Percentiles rank a stretch among this genome's conserved stretches.
These are phyloP conservation scores for Ptychodera flava DNA, from an alignment of 35 echinoderm and acorn worm genomes.

Conservation along the genomic window DNA sequence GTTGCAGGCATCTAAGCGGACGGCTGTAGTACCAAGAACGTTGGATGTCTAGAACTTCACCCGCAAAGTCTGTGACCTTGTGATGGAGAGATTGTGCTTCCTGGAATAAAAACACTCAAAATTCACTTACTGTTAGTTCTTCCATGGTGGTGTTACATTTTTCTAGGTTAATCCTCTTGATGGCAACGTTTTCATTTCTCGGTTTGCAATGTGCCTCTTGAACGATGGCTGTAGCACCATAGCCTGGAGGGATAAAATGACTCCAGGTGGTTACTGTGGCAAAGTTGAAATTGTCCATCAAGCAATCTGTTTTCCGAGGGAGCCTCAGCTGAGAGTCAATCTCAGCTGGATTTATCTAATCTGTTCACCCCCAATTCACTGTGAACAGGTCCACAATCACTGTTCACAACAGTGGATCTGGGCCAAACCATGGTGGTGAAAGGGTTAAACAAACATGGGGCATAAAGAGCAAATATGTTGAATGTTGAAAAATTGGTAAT, in stretches of 20 bases:
- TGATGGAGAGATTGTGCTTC: too few relatives aligned
- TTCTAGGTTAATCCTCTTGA: constrained; percentile 95
- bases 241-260: constrained; percentile 36
- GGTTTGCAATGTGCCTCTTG: constrained; percentile 72
- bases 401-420: too few relatives aligned
- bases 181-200: constrained; percentile 75
- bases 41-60: too few relatives aligned
- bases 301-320: neutral
- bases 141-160: constrained; percentile 91
- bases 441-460: too few relatives aligned
- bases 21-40: too few relatives aligned
- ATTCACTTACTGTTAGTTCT: constrained; percentile 78
- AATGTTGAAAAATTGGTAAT: neutral
- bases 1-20: too few relatives aligned
- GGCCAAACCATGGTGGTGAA: too few relatives aligned
- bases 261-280: neutral
- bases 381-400: too few relatives aligned
- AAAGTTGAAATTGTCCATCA: neutral
- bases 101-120: too few relatives aligned
- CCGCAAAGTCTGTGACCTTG: too few relatives aligned
- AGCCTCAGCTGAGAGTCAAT: neutral
- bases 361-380: neutral
- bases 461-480: neutral
- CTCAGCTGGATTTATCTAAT: neutral
- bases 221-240: constrained; percentile 88